Conservation (phyloP, 2,888 invertebrate genomes). For the Nemurella pictetii region DNA sequence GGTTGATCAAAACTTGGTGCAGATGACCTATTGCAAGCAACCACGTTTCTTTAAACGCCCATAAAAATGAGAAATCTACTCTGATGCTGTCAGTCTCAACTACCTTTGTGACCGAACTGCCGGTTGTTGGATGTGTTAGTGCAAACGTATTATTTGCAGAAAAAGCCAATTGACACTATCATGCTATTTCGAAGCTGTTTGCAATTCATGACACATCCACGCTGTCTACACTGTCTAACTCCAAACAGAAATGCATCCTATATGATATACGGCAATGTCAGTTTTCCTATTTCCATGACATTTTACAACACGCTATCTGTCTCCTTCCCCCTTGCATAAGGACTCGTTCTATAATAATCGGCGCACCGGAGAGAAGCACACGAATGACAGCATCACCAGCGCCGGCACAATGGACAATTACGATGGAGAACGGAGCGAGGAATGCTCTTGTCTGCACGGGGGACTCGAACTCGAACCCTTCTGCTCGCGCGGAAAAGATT, state of each 20-base stretch:
- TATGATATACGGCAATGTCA: neutral
- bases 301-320: neutral
- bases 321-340: neutral
- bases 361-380: neutral
- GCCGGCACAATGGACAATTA: neutral
- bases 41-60: neutral
- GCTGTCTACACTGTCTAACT: neutral
- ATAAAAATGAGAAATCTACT: neutral
- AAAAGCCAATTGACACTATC: neutral
- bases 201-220: neutral
- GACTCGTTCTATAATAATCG: neutral
- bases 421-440: neutral
- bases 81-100: neutral
- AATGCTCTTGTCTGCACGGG: neutral
- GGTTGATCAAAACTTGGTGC: neutral
- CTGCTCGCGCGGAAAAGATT: neutral
- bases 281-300: neutral
- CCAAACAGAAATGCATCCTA: neutral
- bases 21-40: neutral
- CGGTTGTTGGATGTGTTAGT: neutral
- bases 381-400: neutral
- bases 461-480: neutral
- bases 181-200: neutral
- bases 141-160: too few species aligned
- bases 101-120: neutral